Conservation (phyloP, 2,113 vertebrate species). For the Naja naja region DNA sequence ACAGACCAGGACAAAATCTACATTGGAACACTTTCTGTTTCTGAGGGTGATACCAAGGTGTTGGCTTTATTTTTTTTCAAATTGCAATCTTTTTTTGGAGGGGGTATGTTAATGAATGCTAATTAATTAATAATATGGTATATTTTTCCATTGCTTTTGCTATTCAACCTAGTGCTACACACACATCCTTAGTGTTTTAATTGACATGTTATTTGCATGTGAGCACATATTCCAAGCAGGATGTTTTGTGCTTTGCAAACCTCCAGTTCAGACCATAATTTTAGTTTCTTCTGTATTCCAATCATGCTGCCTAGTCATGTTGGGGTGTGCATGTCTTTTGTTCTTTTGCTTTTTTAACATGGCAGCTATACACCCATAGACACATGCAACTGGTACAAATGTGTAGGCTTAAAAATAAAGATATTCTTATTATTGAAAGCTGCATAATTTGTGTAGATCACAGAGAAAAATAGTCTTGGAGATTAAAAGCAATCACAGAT, state of each 20-base stretch:
- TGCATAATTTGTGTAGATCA: neutral
- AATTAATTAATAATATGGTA: neutral
- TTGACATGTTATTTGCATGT: neutral
- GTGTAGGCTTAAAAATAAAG: neutral
- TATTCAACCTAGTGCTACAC: neutral
- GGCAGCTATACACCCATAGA: neutral
- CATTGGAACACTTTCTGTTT: neutral
- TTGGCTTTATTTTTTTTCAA: neutral
- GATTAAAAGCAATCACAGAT: neutral
- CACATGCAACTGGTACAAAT: neutral
- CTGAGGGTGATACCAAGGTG: neutral
- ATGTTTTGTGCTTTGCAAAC: neutral
- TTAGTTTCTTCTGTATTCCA: neutral
- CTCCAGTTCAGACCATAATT: neutral
- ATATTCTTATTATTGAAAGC: neutral
- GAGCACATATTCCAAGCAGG: neutral
- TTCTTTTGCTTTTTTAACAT: neutral
- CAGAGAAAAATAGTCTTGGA: neutral
- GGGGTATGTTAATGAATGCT: neutral
- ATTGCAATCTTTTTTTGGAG: neutral
- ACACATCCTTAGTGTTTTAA: neutral
- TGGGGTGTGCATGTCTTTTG: neutral
- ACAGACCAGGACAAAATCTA: neutral
- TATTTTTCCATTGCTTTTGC: neutral
- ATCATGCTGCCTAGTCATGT: neutral